These are phyloP conservation scores for Pherbina coryleti DNA, from an alignment of 2,888 invertebrate species.

Conservation along the genomic window DNA sequence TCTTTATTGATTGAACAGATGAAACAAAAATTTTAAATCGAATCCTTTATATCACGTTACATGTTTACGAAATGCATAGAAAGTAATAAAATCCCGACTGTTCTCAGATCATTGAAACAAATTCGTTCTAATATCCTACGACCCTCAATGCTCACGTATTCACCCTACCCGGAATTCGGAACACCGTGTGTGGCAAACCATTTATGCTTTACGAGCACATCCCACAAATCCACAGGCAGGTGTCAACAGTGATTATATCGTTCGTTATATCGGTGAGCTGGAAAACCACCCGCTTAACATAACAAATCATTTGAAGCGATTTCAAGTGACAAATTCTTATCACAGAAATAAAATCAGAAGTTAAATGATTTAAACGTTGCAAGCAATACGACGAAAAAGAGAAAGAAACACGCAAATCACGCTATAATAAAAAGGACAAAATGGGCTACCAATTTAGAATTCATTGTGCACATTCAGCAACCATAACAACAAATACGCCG, in stretches of 20 bases:
- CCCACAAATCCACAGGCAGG: constrained; percentile 22
- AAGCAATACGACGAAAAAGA: background rate
- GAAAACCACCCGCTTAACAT: constrained; percentile 42
- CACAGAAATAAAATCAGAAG: constrained; percentile 35
- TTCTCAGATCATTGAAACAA: background rate
- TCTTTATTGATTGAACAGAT: no score
- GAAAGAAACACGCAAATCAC: background rate
- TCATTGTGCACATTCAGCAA: constrained; percentile 33
- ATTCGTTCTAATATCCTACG: constrained; percentile 16
- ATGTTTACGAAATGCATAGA: background rate
- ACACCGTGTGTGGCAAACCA: constrained; percentile 33
- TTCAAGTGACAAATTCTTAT: constrained; percentile 42
- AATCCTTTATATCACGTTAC: constrained; percentile 15
- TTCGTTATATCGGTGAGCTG: constrained; percentile 29
- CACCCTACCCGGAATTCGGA: background rate
- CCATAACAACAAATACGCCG: constrained; percentile 21
- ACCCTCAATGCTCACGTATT: constrained; percentile 11
- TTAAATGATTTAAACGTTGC: constrained; percentile 35
- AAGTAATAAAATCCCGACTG: background rate
- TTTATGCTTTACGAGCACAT: constrained; percentile 37
- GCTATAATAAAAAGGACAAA: background rate
- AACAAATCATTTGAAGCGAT: constrained; percentile 41
- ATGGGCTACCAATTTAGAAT: constrained; percentile 34
- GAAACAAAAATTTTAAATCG: background rate
- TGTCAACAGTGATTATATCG: constrained; percentile 24